A percentile compares a stretch with the other conserved stretches of the same genome.
phyloP scores from a whole-genome alignment of 2,113 vertebrate species.

The Amazona vittata region DNA sequence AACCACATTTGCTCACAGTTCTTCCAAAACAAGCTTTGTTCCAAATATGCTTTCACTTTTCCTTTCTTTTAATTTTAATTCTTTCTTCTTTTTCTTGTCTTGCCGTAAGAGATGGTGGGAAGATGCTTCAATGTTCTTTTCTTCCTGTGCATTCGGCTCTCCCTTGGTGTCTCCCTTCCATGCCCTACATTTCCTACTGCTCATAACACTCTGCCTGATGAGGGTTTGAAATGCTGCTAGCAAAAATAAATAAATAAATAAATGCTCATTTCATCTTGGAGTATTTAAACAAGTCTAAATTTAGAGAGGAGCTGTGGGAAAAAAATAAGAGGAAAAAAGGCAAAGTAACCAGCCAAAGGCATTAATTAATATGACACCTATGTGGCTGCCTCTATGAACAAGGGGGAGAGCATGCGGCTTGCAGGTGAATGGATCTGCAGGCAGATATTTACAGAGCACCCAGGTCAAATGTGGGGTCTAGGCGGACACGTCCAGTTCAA shows the following conservation, averaged over 20 bases:
- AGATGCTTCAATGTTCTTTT: neutral
- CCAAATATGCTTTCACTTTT: neutral
- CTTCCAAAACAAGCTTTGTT: neutral
- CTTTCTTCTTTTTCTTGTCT: neutral
- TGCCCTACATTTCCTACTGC: neutral
- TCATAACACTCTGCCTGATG: neutral
- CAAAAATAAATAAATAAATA: neutral
- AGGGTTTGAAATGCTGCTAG: constrained; percentile 8
- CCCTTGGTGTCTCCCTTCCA: neutral
- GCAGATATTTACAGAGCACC: neutral
- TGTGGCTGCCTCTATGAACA: neutral
- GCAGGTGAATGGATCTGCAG: neutral
- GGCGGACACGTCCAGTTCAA: rapidly evolving
- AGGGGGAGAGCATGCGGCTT: neutral
- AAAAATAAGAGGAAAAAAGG: neutral
- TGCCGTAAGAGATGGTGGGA: neutral
- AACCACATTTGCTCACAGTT: neutral
- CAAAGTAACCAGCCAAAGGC: neutral
- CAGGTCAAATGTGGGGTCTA: neutral
- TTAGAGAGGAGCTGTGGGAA: neutral
- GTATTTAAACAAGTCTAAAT: constrained; percentile 56
- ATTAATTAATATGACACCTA: constrained; percentile 36
- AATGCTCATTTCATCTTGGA: neutral
- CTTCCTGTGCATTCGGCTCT: neutral
- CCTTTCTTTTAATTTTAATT: neutral